phyloP scores from a whole-genome alignment of 2,888 invertebrate species.

The Drosophila barbarae region DNA sequence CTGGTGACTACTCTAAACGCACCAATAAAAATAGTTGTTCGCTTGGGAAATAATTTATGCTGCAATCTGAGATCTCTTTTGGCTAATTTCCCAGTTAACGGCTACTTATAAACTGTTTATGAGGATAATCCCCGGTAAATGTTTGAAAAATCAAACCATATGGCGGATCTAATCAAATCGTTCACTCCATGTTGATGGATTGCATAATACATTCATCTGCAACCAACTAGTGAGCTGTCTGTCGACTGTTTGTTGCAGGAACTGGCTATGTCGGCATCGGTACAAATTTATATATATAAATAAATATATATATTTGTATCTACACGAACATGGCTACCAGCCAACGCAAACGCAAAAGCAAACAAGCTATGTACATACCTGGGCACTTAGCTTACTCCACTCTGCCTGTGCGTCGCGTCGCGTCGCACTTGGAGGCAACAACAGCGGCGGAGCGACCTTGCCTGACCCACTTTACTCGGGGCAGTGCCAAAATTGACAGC shows the following conservation, averaged over 20 bases:
- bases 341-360: constrained; percentile 33
- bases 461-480: constrained; percentile 75
- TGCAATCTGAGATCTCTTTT: constrained; percentile 11
- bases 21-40: neutral
- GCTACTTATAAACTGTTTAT: constrained; percentile 15
- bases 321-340: constrained; percentile 34
- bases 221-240: constrained; percentile 25
- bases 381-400: constrained; percentile 21
- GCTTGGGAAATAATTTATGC: neutral
- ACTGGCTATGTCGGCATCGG: constrained; percentile 25
- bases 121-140: constrained; percentile 27
- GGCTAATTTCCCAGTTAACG: constrained; percentile 21
- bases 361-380: constrained; percentile 27
- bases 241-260: constrained; percentile 30
- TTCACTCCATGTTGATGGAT: constrained; percentile 33
- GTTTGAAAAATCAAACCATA: constrained; percentile 27
- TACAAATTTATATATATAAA: constrained; percentile 5
- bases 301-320: constrained; percentile 4
- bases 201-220: constrained; percentile 38
- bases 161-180: constrained; percentile 37
- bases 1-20: neutral
- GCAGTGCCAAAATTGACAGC: constrained; percentile 70
- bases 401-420: constrained; percentile 8
- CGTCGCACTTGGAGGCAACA: constrained; percentile 36
- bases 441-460: constrained; percentile 74